Evolutionary conservation across 1,140 invertebrate species (phyloP).

Genomic region (Tribolium madens): DNA sequence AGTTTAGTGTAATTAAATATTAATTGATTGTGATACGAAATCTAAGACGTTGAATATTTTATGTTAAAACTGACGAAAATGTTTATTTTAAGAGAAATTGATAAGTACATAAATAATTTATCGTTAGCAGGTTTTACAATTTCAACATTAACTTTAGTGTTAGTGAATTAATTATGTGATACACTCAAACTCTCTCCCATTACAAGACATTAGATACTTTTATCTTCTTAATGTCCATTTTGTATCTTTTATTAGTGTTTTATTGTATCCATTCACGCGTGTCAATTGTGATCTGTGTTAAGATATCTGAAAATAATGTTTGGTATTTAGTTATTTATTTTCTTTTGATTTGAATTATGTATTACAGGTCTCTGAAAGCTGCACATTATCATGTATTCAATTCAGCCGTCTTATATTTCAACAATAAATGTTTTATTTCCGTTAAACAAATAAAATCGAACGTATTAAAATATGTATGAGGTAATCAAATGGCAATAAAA

Average conservation of each 20-base stretch:
- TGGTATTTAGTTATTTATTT: neutral
- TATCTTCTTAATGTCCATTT: neutral
- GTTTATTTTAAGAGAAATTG: neutral
- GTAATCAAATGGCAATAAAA: conserved; percentile 30
- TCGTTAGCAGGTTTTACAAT: neutral
- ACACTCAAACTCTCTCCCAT: neutral
- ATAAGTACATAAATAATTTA: neutral
- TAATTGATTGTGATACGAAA: neutral
- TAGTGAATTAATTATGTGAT: neutral
- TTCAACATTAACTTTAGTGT: neutral
- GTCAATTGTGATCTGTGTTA: neutral
- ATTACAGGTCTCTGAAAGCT: neutral
- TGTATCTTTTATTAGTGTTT: neutral
- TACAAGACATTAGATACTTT: neutral
- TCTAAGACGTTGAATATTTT: neutral
- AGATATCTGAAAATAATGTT: neutral
- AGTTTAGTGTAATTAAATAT: neutral
- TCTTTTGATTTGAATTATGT: neutral
- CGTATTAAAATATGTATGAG: conserved; percentile 33
- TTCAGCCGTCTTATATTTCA: neutral
- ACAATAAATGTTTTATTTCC: conserved; percentile 13
- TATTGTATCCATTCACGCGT: neutral
- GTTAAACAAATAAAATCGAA: conserved; percentile 29
- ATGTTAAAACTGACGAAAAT: neutral
- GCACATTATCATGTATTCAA: neutral